Base-by-base conservation (phyloP, 1,140 invertebrate genomes). In the Heliconius congener region DNA sequence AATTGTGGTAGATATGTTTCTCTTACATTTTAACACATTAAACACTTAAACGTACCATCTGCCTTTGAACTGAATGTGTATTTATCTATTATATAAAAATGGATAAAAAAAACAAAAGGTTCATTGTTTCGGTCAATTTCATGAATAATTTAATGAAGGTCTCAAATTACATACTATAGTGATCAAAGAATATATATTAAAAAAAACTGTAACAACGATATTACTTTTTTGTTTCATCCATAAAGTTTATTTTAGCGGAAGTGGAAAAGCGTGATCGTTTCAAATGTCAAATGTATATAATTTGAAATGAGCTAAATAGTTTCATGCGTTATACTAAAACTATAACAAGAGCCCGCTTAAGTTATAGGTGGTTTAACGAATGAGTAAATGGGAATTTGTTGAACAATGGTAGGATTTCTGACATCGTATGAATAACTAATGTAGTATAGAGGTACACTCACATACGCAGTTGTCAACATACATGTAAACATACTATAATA, bases 371-470 rank as follows among this genome's bases (percentile, higher is more conserved):
- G 18, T 66, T 75, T 81, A 83, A 77, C 80, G 60, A 66, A 74
- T 78, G 39, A 76, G 30, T 83, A 78, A 84, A 82, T 85, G 80
- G 76, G 72, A 71, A 81, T 73, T 74, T 19, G 60, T 70, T 71
- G 77, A 85, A 84, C 81, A 86, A 88, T 84, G 74, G 81, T 18
- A 82, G 80, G 81, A 83, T 81, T 83, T 78, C 74, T 50, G 74
- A 79, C 80, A 83, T 60, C 71, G 74, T 79, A 78, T 83, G 82
- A 88, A 88, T 86, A 85, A 39, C 52, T 77, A 71, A 77, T 71
- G 60, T 71, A 16, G 13, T 3, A 46, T 46, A 52, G 60, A 76
- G 37, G 46, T 71, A 71, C 75, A 71, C 70, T 71, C 75, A 71
- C 42, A 42, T 52, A 77, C 75, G 66, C 60, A 71, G 46, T 71